Evolutionary conservation across 1,140 invertebrate species (phyloP), one percentile per base, ranked within the genome.

Genomic region (Papilio polyxenes): DNA sequence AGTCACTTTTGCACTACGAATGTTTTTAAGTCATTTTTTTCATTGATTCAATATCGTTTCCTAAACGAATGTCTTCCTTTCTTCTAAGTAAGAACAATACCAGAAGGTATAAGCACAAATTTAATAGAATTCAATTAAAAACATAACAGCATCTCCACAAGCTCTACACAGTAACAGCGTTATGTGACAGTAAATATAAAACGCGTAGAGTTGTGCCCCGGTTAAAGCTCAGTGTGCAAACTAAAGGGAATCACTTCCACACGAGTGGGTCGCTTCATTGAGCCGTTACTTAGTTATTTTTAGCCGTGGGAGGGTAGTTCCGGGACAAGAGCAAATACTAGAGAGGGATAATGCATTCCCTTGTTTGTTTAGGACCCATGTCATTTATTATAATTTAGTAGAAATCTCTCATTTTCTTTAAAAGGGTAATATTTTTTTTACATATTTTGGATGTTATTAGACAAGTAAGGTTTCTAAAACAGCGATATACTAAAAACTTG

Each of bases 171-270:
- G 23, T 40, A 13, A 37, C 37, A n/a, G n/a, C 17, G 4, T 72
- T 72, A 13, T 31, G 11, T 31, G 65, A 37, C 65, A 37, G 65
- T 72, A 72, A 72, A 17, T 72, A 72, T 40, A 72, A 72, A 72
- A 77, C 75, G 53, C 11, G 48, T 23, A 10, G 48, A 72, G n/a
- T 80, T 74, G 81, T 62, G 44, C 78, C 59, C 53, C 75, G 83
- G 78, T 82, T 81, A 81, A 82, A 84, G 79, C 79, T 62, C 75
- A 78, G 80, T 78, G 81, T 62, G 82, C 81, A 82, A 17, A 53
- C 62, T 82, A 81, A 53, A 77, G 75, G 48, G 75, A 77, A 53
- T 77, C 48, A 53, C 20, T 31, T 53, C 48, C 75, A 53, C 20
- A 15, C 48, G 49, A 77, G 75, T 51, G 75, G 23, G 20, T 23